Conservation (phyloP, 2,113 vertebrate genomes). For the Naja naja region DNA sequence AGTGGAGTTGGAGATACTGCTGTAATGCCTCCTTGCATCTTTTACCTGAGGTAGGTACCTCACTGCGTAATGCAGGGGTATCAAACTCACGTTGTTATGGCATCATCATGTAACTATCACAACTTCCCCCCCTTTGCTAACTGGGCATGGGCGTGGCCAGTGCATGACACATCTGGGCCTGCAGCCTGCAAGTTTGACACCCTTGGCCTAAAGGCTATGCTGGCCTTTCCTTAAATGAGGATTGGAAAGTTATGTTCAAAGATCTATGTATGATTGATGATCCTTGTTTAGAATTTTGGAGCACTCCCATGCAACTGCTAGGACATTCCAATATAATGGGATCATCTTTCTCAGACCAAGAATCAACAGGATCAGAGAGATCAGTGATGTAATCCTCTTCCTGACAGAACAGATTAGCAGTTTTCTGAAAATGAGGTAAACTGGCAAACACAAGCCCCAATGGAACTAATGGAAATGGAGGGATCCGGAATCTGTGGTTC, state of each 20-base stretch:
- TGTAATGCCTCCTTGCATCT: background rate
- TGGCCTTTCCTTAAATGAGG: background rate
- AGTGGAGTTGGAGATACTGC: background rate
- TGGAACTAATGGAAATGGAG: background rate
- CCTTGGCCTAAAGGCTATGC: background rate
- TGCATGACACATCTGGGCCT: no score
- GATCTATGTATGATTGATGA: background rate
- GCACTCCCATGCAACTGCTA: background rate
- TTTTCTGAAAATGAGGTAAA: slow-evolving; percentile 19
- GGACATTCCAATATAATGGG: slow-evolving; percentile 12
- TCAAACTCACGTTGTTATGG: no score
- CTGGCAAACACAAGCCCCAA: background rate
- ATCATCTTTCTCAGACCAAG: slow-evolving; percentile 25
- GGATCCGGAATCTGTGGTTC: background rate
- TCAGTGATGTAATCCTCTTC: slow-evolving; percentile 15
- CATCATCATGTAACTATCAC: no score
- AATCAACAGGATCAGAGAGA: slow-evolving; percentile 27
- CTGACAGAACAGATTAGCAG: slow-evolving; percentile 16
- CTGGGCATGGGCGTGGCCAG: no score
- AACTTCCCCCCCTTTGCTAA: no score
- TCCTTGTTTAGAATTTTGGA: background rate
- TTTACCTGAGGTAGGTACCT: background rate
- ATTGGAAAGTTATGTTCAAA: background rate
- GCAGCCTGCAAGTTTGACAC: no score
- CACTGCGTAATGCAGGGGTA: no score